A percentile compares a stretch with the other conserved stretches of the same genome.
phyloP scores from a whole-genome alignment of 2,113 vertebrate genomes.

The Axis porcinus region DNA sequence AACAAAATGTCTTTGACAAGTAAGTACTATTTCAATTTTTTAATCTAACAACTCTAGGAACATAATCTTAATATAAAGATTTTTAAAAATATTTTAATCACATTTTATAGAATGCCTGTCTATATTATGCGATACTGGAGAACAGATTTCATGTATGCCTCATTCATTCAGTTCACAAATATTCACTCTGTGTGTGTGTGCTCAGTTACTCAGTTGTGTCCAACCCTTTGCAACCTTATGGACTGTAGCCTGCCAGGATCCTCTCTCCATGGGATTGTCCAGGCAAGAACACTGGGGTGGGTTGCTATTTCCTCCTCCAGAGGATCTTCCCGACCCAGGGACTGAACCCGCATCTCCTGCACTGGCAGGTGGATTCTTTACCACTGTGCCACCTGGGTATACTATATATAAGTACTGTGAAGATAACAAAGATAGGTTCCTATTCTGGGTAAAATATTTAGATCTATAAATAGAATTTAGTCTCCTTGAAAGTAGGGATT shows the following conservation, averaged over 20 bases:
- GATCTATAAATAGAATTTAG: background rate
- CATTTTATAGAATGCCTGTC: background rate
- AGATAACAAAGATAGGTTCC: background rate
- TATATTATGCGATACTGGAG: background rate
- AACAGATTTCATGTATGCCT: background rate
- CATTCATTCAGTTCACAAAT: conserved; percentile 10
- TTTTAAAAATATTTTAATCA: background rate
- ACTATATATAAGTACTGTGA: background rate
- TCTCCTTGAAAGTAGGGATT: background rate
- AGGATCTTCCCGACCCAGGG: background rate
- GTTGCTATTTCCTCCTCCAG: background rate
- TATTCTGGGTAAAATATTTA: background rate
- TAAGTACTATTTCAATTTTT: background rate
- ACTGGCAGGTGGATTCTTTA: background rate
- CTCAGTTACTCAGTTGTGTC: background rate
- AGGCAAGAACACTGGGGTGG: background rate
- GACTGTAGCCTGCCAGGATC: background rate
- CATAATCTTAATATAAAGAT: conserved; percentile 5
- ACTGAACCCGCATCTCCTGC: background rate
- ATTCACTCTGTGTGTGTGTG: background rate
- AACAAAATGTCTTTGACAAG: background rate
- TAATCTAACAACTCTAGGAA: background rate
- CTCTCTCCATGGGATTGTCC: background rate
- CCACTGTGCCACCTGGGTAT: background rate
- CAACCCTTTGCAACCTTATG: background rate